Conservation (phyloP, 1,140 invertebrate species). For the Brachionus plicatilis region DNA sequence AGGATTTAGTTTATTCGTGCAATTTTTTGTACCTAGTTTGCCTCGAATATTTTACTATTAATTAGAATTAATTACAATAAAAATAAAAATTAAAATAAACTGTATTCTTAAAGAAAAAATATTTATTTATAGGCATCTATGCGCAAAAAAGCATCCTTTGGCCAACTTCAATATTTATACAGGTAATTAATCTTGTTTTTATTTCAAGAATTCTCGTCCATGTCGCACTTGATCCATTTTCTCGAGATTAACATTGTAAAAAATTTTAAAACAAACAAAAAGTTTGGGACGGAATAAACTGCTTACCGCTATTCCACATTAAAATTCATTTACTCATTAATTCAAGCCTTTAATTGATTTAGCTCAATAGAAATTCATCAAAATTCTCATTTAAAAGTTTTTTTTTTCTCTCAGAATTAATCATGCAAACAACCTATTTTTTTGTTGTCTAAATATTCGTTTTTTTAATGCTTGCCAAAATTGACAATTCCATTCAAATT, state of each 20-base stretch:
- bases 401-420: not conserved
- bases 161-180: constrained; percentile 16
- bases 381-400: not conserved
- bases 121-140: constrained; percentile 6
- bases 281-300: not conserved
- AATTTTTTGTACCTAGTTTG: not conserved
- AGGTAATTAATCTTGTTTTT: constrained; percentile 34
- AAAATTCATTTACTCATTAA: constrained; percentile 1
- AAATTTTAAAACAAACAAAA: constrained; percentile 10
- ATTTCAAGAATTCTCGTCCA: not conserved
- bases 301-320: not conserved
- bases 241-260: not conserved
- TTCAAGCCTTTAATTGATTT: constrained; percentile 33
- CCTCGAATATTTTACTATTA: not conserved
- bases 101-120: not conserved
- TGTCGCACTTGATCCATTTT: constrained; percentile 27
- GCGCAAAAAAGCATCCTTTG: not conserved
- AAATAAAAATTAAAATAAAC: not conserved
- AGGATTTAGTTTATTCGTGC: constrained; percentile 26
- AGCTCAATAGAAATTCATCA: not conserved
- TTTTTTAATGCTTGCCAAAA: not conserved
- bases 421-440: constrained; percentile 25
- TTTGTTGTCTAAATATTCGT: not conserved
- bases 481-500: constrained; percentile 24
- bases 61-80: constrained; percentile 26